Evolutionary conservation across 2,113 vertebrate genomes (phyloP), one percentile per base, ranked within the genome.

Genomic region (Hiodon alosoides): DNA sequence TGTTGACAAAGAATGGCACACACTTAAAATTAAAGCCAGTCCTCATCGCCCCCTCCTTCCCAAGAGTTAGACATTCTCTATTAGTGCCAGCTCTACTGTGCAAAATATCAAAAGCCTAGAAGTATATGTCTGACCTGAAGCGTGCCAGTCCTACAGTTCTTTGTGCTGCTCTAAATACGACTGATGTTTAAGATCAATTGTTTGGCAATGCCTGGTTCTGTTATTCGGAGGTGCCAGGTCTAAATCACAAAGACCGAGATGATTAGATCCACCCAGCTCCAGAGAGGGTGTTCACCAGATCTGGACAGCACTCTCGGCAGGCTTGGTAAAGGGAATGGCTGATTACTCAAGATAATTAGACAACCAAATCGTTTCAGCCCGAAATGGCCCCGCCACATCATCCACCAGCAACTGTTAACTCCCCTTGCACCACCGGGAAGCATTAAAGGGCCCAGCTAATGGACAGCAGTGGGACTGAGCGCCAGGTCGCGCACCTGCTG

Each of bases 401-500:
- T 71, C 57, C 57, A 71, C 7, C 55, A 47, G 55, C 51, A 17
- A 17, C 70, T 57, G 31, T 48, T 71, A n/a, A 53, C 57, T 67
- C 54, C 59, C 62, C 64, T 71, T 61, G 62, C 69, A 51, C 47
- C 16, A 58, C 69, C 3, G 0, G 73, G 74, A 76, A 78, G 69
- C 9, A 1, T 3, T 7, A 0, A n/a, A 55, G 31, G 31, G 50
- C 59, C 31, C 50, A 48, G 70, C 70, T 71, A 71, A 71, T 71
- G 70, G 70, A 11, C 46, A 58, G 70, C 55, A 54, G 31, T 59
- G 70, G 70, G 57, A 71, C 55, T 59, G 70, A 60, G 17, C 48
- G 53, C 4, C 57, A 46, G 70, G 57, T 60, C 57, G 7, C 17
- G 60, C 70, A 71, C 70, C 70, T 71, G 70, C 70, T 71, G 57